Evolutionary conservation across 2,888 invertebrate genomes (phyloP).

Genomic region (Tenthredo notha): DNA sequence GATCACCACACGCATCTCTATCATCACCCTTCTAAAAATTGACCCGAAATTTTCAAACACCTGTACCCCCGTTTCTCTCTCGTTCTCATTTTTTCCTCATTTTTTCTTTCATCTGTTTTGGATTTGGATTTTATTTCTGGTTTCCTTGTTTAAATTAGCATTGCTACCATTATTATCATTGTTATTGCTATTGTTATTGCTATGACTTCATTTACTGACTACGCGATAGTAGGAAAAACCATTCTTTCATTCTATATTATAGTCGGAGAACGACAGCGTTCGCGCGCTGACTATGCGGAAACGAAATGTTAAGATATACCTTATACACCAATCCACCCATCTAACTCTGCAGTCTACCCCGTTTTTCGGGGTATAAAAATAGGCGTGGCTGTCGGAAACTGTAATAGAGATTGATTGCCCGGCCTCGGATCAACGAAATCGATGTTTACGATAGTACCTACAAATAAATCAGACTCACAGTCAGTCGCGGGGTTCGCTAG

Average conservation of each 20-base stretch:
- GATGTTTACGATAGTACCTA: constrained; percentile 58
- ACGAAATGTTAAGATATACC: neutral
- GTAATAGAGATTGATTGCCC: constrained; percentile 73
- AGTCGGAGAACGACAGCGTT: no score
- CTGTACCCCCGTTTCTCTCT: neutral
- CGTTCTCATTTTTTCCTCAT: neutral
- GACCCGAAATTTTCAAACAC: neutral
- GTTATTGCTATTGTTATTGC: no score
- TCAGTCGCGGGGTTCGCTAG: neutral
- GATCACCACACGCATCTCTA: neutral
- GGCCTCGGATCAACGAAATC: constrained; percentile 57
- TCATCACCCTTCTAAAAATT: neutral
- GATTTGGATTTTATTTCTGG: no score
- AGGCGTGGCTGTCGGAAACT: constrained; percentile 70
- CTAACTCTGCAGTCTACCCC: neutral
- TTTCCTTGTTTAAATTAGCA: no score
- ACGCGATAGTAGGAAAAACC: no score
- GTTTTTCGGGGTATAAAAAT: constrained; percentile 46
- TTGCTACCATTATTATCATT: no score
- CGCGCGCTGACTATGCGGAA: neutral
- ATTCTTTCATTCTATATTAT: no score
- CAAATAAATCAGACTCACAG: constrained; percentile 7
- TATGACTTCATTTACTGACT: no score
- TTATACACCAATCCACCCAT: neutral
- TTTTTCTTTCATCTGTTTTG: neutral